Percentiles rank a stretch among this genome's conserved stretches.
phyloP scores from a whole-genome alignment of 2,797 vertebrate species.

The Micromesistius poutassou region DNA sequence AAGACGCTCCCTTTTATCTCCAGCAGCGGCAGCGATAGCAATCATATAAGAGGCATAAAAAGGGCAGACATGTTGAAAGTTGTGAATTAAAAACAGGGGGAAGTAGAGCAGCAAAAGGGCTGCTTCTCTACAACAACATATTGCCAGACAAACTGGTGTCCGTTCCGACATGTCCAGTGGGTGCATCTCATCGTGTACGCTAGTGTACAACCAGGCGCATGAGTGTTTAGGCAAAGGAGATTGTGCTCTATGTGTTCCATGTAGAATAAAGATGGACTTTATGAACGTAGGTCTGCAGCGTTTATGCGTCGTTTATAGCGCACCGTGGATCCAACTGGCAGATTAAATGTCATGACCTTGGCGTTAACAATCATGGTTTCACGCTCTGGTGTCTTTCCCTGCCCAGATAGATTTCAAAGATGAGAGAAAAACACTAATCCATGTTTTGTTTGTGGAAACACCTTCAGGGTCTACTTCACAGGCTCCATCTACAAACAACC shows the following conservation, averaged over 20 bases:
- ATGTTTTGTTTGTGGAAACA: conserved; percentile 42
- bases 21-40: background rate
- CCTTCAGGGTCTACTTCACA: conserved; percentile 39
- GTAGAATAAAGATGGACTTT: no score
- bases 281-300: no score
- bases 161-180: no score
- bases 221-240: background rate
- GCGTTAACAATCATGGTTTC: background rate
- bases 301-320: no score
- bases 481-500: conserved; percentile 28
- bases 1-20: background rate
- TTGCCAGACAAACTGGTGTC: no score
- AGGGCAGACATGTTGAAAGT: background rate
- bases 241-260: background rate
- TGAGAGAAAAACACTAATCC: conserved; percentile 48
- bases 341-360: background rate
- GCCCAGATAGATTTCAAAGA: conserved; percentile 29
- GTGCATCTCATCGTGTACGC: no score
- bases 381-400: conserved; percentile 11
- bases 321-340: no score
- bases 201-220: background rate
- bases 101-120: background rate
- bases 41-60: background rate
- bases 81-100: background rate
- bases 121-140: no score